Base-by-base conservation (phyloP, 2,797 vertebrate species). In the Paratrypauchen microcephalus region DNA sequence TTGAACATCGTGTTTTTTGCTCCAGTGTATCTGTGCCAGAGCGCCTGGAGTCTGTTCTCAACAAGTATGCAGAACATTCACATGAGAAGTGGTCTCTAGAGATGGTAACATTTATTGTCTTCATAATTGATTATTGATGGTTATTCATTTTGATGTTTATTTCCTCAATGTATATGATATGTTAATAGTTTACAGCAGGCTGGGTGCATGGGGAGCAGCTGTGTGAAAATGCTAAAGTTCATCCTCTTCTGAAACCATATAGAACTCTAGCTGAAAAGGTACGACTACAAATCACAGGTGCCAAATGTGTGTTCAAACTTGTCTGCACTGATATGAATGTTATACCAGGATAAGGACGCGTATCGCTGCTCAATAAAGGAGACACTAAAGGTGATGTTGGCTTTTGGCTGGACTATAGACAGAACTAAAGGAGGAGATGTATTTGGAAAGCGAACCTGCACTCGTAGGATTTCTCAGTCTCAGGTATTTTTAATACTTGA, bases 61-160 rank as follows among this genome's bases (percentile, higher is more conserved):
- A 97, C 88, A 99, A 97, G 82, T 98, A 96, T 16, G 96, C 97
- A 45, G 96, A 97, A 75, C 96, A 99, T 54, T 94, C 95, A 74
- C 97, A 99, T 58, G 97, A 99, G 87, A 97, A 95, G 71, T 99
- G 97, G 97, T 97, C 96, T 55, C 94, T 97, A 87, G 95, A 98
- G 82, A 99, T 97, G 96, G 97, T 99, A 65, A 16, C 60, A 7
- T 24, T 83, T 36, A 61, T 3, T 68, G n/a, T 70, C 18, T 60
- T 23, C 11, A 61, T 48, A 15, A 74, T 55, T 5, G 24, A 68
- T 59, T 45, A 45, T 45, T 45, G 13, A 45, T 15, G 41, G 15
- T 45, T 45, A 45, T 45, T 45, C 4, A 45, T 45, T 48, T 68
- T 70, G 41, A 69, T 60, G 15, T 71, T 54, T 71, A 30, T 32